Base-by-base conservation (phyloP, 2,113 vertebrate species). In the Barbus barbus region DNA sequence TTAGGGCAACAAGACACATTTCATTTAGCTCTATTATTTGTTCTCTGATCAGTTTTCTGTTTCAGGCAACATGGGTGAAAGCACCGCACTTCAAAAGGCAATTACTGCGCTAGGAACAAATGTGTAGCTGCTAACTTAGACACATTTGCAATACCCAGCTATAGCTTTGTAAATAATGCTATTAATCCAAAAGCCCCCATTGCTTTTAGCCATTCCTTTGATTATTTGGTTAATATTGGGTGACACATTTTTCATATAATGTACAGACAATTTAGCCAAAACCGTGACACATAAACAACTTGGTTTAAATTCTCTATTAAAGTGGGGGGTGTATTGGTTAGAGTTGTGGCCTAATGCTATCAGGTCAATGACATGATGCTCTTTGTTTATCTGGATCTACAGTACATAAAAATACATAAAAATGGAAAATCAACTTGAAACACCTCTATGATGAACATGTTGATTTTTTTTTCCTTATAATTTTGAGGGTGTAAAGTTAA, bases 151-250 rank as follows among this genome's bases (percentile, higher is more conserved):
- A 78, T 88, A 67, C 79, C 28, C 84, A 63, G 72, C 81, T 81
- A 86, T 83, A 76, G 81, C 63, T 85, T 77, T 85, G 77, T 82
- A 86, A 88, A 86, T 86, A 61, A 88, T 75, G 71, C 82, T 63
- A 80, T 88, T 88, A 83, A 85, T 85, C 58, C 81, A 5, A 75
- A 86, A 86, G 56, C 82, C n/a, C 46, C 31, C 24, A 0, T 69
- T 81, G 58, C 77, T 73, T 75, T 84, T 24, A 80, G 83, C 75
- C 33, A 44, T 69, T 78, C 58, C 65, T 83, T 80, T 84, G 63
- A 84, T 78, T 84, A 72, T 84, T 77, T 84, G 83, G 24, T 44
- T 78, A 84, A 84, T 84, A 79, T 69, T 84, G 36, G 75, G 36
- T 80, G 89, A 83, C 75, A 72, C 78, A 80, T 83, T 87, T 79